Evolutionary conservation across 35 echinoderm and acorn worm genomes (phyloP), one percentile per base, ranked within the genome.

Genomic region (Chiridota heheva): DNA sequence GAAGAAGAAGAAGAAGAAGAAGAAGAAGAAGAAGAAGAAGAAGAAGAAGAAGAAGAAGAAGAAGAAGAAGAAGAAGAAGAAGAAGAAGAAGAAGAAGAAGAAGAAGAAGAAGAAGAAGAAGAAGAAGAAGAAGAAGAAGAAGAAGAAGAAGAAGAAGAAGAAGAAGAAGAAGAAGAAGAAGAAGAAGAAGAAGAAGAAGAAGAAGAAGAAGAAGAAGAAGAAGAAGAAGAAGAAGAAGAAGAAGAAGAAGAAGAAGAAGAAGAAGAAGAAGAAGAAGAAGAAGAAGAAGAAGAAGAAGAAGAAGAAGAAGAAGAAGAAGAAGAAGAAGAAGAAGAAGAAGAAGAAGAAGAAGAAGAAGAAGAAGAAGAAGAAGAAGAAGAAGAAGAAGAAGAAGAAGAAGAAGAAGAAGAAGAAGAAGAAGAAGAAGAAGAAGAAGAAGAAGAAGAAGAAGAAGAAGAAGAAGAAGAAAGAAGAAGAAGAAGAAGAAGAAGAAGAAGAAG

Each of bases 171-270:
- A n/a, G 47, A n/a, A 51, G n/a, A 51, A 12, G 47, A 51, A 12
- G 47, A 51, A 12, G 47, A 51, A 51, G 47, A 51, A 62, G 58
- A 62, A 26, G 58, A 62, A 62, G 32, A 20, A 5, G 58, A 62
- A 22, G 32, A 62, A 62, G 5, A 20, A 7, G 5, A 4, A 26
- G 22, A 30, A 62, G 58, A 62, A 7, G 5, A 62, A 26, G 5
- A 30, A 7, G 32, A 7, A 62, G 58, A 24, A 26, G 4, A 7
- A 22, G 58, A 22, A 30, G 32, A 62, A 24, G 58, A 62, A 62
- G 6, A 62, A 26, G 58, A 7, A 30, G 22, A 62, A 20, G 32
- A 24, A 62, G 22, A 26, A 30, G 7, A 7, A 62, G 58, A 5
- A 62, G 58, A 62, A 7, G 5, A 5, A 5, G 58, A 62, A 22